A percentile compares a stretch with the other conserved stretches of the same genome.
Evolutionary conservation across 2,888 invertebrate species (phyloP).

Genomic region (Scaptomyza tumidula): DNA sequence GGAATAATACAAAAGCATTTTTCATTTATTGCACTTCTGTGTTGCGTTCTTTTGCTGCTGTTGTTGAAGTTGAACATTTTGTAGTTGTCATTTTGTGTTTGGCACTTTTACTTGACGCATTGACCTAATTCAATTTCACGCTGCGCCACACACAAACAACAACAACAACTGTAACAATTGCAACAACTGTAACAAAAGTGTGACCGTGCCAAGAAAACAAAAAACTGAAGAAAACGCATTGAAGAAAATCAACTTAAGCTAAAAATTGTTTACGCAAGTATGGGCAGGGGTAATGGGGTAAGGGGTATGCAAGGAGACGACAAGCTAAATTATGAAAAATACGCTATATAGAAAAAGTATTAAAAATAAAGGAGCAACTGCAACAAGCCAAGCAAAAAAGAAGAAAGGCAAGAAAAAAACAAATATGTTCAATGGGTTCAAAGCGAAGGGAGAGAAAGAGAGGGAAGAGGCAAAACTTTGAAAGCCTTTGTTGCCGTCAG

Average conservation of each 20-base stretch:
- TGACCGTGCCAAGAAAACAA: neutral
- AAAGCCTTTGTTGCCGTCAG: constrained; percentile 69
- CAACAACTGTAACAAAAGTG: too few species aligned
- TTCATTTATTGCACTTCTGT: constrained; percentile 53
- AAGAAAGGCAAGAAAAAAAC: neutral
- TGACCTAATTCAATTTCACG: constrained; percentile 77
- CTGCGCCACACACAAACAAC: constrained; percentile 61
- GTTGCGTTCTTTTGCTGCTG: constrained; percentile 10
- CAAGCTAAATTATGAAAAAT: constrained; percentile 74
- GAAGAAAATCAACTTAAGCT: constrained; percentile 69
- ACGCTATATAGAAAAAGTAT: constrained; percentile 30
- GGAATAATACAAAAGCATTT: constrained; percentile 46
- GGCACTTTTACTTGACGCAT: constrained; percentile 71
- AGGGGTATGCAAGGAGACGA: constrained; percentile 3
- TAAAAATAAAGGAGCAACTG: constrained; percentile 31
- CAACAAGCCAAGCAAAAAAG: constrained; percentile 8
- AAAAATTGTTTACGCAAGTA: constrained; percentile 48
- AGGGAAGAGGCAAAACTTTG: constrained; percentile 44
- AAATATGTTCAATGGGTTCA: constrained; percentile 2
- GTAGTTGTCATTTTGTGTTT: constrained; percentile 59
- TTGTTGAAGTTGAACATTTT: constrained; percentile 29
- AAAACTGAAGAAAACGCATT: constrained; percentile 21
- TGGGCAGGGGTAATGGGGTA: neutral
- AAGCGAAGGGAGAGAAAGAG: neutral
- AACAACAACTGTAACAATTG: too few species aligned